Conservation (phyloP, 1,140 invertebrate genomes). For the Eriosoma lanigerum region DNA sequence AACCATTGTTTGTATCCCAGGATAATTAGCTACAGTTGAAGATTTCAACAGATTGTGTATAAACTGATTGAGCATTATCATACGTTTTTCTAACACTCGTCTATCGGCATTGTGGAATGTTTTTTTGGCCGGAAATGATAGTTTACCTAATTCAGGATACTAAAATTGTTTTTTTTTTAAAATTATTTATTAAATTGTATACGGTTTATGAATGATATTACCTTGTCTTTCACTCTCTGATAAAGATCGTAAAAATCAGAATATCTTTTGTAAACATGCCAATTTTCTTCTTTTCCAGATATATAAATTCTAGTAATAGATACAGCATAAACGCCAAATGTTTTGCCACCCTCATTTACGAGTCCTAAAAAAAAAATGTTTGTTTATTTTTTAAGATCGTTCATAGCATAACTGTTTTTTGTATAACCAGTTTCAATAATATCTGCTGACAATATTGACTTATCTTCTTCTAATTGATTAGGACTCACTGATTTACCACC, state of each 20-base stretch:
- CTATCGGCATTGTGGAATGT: slow-evolving; percentile 91
- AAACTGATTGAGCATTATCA: slow-evolving; percentile 82
- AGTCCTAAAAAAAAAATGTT: slow-evolving; percentile 62
- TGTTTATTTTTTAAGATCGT: too few species aligned
- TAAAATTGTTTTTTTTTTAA: slow-evolving; percentile 57
- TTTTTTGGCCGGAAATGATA: slow-evolving; percentile 89
- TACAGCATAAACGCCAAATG: slow-evolving; percentile 88
- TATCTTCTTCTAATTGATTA: slow-evolving; percentile 34
- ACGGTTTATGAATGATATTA: slow-evolving; percentile 55
- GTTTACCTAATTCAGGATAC: slow-evolving; percentile 76
- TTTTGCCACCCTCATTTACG: slow-evolving; percentile 75
- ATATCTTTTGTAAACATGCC: slow-evolving; percentile 82
- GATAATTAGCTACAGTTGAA: slow-evolving; percentile 65
- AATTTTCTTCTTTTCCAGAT: slow-evolving; percentile 68
- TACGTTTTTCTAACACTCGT: slow-evolving; percentile 81
- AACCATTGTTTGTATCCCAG: slow-evolving; percentile 69
- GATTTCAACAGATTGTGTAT: slow-evolving; percentile 71
- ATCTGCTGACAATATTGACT: slow-evolving; percentile 64
- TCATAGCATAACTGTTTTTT: neutral
- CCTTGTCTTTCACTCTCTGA: slow-evolving; percentile 73
- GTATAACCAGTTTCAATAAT: slow-evolving; percentile 70
- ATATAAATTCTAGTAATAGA: slow-evolving; percentile 71
- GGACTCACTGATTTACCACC: slow-evolving; percentile 25
- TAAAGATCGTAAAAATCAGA: slow-evolving; percentile 91
- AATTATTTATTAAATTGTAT: too few species aligned